phyloP scores from a whole-genome alignment of 2,113 vertebrate species.

The Zosterops japonicus region DNA sequence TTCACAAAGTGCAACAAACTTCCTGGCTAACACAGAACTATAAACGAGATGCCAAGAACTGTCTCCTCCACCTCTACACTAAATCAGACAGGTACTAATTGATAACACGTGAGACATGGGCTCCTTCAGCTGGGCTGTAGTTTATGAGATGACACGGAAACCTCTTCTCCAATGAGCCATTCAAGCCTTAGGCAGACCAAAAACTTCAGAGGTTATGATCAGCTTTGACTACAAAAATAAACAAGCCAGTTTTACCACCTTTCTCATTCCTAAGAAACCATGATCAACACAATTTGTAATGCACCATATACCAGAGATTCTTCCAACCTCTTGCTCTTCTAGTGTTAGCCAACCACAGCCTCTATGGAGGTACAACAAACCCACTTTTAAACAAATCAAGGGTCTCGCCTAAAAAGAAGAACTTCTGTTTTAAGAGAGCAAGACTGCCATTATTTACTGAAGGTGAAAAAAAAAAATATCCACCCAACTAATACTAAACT shows the following conservation, averaged over 20 bases:
- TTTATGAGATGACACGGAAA: fast-evolving
- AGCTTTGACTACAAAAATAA: neutral
- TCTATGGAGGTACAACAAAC: neutral
- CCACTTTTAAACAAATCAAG: neutral
- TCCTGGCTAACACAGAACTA: neutral
- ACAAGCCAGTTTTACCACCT: neutral
- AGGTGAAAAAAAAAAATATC: neutral
- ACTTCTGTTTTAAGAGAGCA: neutral
- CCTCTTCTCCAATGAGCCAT: neutral
- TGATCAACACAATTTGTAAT: neutral
- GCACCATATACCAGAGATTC: neutral
- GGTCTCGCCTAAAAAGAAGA: neutral
- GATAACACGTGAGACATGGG: fast-evolving
- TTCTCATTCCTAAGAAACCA: neutral
- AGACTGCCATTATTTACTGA: neutral
- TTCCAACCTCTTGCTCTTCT: neutral
- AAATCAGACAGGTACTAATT: no score
- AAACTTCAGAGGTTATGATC: neutral
- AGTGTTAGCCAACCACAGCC: neutral
- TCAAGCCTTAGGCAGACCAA: neutral
- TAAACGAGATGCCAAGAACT: neutral
- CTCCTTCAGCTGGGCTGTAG: fast-evolving
- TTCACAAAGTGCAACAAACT: neutral
- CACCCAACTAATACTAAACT: neutral
- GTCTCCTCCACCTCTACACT: neutral